These are phyloP conservation scores for Rhinella marina DNA, from an alignment of 2,797 vertebrate genomes.

Conservation along the genomic window DNA sequence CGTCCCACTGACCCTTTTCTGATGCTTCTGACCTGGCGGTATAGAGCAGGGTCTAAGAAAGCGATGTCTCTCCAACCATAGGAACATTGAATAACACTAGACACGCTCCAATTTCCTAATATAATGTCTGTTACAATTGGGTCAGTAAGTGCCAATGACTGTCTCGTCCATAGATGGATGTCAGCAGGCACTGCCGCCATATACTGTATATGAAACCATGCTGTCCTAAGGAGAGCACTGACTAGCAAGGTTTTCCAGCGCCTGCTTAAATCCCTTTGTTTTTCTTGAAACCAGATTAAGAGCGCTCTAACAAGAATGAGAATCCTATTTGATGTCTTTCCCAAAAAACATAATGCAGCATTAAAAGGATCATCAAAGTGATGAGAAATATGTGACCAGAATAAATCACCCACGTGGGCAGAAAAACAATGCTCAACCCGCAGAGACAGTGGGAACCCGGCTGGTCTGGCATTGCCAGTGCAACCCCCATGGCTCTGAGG, in stretches of 20 bases:
- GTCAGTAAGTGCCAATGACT: background rate
- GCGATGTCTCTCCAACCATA: background rate
- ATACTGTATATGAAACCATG: background rate
- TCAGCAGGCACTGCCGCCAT: background rate
- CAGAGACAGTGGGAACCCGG: background rate
- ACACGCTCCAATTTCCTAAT: background rate
- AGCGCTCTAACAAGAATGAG: background rate
- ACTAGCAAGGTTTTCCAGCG: background rate
- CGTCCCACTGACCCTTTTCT: background rate
- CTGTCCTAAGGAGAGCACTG: background rate
- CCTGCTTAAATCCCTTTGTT: background rate
- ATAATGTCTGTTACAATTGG: background rate
- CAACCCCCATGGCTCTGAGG: background rate
- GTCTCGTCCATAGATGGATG: background rate
- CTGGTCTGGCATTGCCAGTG: background rate
- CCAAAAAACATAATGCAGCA: slow-evolving; percentile 6
- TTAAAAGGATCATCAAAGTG: slow-evolving; percentile 1
- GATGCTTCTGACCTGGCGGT: background rate
- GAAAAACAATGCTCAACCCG: background rate
- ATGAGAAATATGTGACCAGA: background rate
- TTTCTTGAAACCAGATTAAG: slow-evolving; percentile 6
- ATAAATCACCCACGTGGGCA: background rate
- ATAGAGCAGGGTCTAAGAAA: background rate
- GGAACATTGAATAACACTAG: background rate
- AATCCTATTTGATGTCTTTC: slow-evolving; percentile 4